Conservation (phyloP, 2,888 invertebrate species). For the Drosophila flavopinicola region DNA sequence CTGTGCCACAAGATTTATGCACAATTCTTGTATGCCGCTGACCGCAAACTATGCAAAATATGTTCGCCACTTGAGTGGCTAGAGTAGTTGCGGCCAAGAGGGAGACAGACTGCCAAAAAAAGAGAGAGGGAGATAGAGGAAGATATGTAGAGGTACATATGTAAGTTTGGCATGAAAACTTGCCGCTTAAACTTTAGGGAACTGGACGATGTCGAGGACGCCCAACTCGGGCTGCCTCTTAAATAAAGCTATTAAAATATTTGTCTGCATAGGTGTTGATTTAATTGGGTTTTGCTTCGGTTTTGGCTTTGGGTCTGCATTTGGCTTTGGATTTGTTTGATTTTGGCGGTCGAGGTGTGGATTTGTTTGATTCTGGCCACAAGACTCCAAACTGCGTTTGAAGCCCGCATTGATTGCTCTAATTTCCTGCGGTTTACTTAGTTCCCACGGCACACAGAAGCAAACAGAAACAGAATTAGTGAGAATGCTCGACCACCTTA, state of each 20-base stretch:
- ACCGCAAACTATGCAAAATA: slow-evolving; percentile 8
- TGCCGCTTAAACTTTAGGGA: not conserved
- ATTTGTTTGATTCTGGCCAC: slow-evolving; percentile 3
- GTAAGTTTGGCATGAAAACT: slow-evolving; percentile 3
- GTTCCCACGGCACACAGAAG: slow-evolving; percentile 11
- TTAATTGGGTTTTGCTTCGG: slow-evolving; percentile 17
- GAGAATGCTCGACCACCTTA: not conserved
- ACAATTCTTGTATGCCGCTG: not conserved
- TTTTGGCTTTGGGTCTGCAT: slow-evolving; percentile 44
- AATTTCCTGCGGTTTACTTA: slow-evolving; percentile 45
- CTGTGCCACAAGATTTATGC: slow-evolving; percentile 1
- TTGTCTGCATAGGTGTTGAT: slow-evolving; percentile 49
- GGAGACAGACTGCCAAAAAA: not conserved
- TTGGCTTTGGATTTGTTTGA: slow-evolving; percentile 23
- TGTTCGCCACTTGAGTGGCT: slow-evolving; percentile 3
- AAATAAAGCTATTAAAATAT: slow-evolving; percentile 49
- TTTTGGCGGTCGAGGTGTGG: not conserved
- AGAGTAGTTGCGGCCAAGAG: not conserved
- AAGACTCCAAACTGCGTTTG: not conserved
- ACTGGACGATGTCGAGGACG: not conserved
- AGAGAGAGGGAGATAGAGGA: not conserved
- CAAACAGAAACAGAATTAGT: slow-evolving; percentile 1
- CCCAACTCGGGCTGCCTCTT: slow-evolving; percentile 6
- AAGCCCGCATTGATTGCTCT: slow-evolving; percentile 37
- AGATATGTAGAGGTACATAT: not conserved